Evolutionary conservation across 2,888 invertebrate species (phyloP).

Genomic region (Eupsilia transversa): DNA sequence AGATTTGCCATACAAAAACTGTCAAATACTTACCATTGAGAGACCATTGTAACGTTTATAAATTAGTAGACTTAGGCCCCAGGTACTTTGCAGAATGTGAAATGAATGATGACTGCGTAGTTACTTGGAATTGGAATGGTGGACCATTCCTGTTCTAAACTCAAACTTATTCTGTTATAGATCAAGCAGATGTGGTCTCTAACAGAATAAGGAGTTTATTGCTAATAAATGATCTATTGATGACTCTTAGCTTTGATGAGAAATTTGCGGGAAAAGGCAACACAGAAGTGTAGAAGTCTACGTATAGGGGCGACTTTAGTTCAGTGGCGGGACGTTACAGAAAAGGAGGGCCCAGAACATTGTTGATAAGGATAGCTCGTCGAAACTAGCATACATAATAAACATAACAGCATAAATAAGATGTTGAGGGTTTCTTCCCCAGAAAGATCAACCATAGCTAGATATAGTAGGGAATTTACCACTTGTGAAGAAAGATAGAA

Average conservation of each 20-base stretch:
- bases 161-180: too few relatives aligned
- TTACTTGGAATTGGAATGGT: too few relatives aligned
- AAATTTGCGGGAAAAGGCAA: background rate
- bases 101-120: background rate
- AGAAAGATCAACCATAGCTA: background rate
- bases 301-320: background rate
- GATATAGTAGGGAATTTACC: background rate
- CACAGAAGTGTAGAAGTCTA: background rate
- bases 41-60: too few relatives aligned
- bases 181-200: too few relatives aligned
- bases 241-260: background rate
- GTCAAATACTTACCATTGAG: too few relatives aligned
- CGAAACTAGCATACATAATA: background rate
- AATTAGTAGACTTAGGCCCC: too few relatives aligned
- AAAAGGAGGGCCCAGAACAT: too few relatives aligned
- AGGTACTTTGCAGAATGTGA: constrained; percentile 5
- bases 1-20: too few relatives aligned
- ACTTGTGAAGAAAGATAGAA: background rate
- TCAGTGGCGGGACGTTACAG: too few relatives aligned
- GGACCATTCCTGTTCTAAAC: too few relatives aligned
- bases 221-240: too few relatives aligned
- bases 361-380: background rate
- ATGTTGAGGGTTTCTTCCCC: background rate
- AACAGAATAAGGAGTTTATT: too few relatives aligned
- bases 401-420: background rate